A percentile compares a stretch with the other conserved stretches of the same genome.
phyloP scores from a whole-genome alignment of 2,113 vertebrate genomes.

The Semicossyphus pulcher region DNA sequence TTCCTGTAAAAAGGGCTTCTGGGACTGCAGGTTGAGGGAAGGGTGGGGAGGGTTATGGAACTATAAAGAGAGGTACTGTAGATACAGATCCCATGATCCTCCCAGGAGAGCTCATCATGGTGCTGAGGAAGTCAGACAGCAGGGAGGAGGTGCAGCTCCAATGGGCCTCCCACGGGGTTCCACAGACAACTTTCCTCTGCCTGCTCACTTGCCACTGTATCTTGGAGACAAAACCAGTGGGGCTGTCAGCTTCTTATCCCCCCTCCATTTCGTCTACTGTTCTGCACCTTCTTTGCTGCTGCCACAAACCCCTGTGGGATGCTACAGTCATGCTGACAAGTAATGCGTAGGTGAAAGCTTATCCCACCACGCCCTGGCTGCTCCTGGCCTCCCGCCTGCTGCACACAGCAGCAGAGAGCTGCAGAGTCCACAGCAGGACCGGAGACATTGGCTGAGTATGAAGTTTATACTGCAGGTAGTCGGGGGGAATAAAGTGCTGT shows the following conservation, averaged over 20 bases:
- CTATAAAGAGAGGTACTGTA: slow-evolving; percentile 8
- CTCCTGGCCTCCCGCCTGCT: slow-evolving; percentile 33
- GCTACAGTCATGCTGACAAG: slow-evolving; percentile 69
- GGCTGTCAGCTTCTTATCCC: slow-evolving; percentile 38
- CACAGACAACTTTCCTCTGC: slow-evolving; percentile 42
- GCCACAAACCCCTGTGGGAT: slow-evolving; percentile 31
- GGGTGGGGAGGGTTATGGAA: background rate
- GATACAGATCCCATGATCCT: slow-evolving; percentile 42
- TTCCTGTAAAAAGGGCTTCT: slow-evolving; percentile 60
- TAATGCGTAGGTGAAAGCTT: slow-evolving; percentile 64
- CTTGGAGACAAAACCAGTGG: slow-evolving; percentile 75
- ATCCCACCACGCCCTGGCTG: slow-evolving; percentile 42
- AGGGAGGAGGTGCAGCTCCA: slow-evolving; percentile 52
- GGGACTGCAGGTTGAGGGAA: slow-evolving; percentile 39
- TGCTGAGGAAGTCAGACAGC: slow-evolving; percentile 62
- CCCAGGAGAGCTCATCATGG: slow-evolving; percentile 62
- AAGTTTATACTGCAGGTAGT: slow-evolving; percentile 1
- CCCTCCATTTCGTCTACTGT: slow-evolving; percentile 6
- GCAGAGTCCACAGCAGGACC: slow-evolving; percentile 39
- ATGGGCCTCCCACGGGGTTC: slow-evolving; percentile 62
- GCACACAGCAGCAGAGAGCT: slow-evolving; percentile 46
- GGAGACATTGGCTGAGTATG: background rate
- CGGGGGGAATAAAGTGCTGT: background rate
- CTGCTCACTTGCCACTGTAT: slow-evolving; percentile 61
- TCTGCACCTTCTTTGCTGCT: slow-evolving; percentile 43